Percentiles rank a stretch among this genome's conserved stretches.
phyloP scores from a whole-genome alignment of 2,113 vertebrate species.

The Motacilla alba region DNA sequence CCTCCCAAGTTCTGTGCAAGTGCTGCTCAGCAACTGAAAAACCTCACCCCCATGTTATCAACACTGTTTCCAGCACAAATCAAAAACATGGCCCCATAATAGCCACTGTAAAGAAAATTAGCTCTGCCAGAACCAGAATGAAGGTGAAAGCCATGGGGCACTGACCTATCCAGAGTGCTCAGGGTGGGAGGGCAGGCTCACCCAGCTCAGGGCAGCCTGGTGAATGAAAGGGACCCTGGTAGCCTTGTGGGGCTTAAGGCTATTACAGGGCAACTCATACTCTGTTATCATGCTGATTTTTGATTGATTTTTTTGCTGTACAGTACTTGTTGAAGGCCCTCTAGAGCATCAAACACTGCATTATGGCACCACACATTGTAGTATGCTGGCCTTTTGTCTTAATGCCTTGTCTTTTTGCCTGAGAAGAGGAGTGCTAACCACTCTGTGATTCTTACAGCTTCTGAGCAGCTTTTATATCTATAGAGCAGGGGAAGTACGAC shows the following conservation, averaged over 20 bases:
- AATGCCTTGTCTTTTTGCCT: constrained; percentile 35
- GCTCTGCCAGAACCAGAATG: not conserved
- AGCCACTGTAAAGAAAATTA: not conserved
- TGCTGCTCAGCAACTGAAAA: not conserved
- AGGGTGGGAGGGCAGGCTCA: not conserved
- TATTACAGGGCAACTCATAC: constrained; percentile 72
- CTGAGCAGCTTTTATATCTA: not conserved
- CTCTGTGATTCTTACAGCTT: not conserved
- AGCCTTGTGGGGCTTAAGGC: constrained; percentile 68
- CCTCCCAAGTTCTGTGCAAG: not conserved
- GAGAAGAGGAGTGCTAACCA: not conserved
- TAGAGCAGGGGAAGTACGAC: not conserved
- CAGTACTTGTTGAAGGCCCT: constrained; percentile 73
- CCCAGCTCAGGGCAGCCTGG: not conserved
- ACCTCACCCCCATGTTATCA: not conserved
- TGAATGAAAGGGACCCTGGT: constrained; percentile 65
- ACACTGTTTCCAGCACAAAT: not conserved
- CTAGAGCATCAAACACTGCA: constrained; percentile 65
- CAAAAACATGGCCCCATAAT: not conserved
- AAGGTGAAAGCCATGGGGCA: constrained; percentile 16
- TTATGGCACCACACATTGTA: constrained; percentile 23
- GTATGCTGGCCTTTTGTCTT: constrained; percentile 26
- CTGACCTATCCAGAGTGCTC: not conserved
- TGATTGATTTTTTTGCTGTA: constrained; percentile 75
- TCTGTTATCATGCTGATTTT: constrained; percentile 78